Evolutionary conservation across 2,888 invertebrate genomes (phyloP).

Genomic region (Deladenus siricidicola): DNA sequence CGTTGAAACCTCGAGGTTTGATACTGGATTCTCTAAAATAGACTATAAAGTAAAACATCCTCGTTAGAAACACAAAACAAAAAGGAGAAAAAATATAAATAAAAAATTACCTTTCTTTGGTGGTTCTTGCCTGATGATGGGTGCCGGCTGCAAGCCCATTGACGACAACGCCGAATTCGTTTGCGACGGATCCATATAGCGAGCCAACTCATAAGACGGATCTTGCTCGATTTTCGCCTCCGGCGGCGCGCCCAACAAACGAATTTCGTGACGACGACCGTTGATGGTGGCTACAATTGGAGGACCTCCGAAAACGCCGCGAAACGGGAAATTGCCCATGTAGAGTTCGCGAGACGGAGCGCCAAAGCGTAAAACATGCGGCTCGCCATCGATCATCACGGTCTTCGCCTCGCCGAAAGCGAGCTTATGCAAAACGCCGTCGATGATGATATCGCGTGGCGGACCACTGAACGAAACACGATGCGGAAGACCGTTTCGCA

Average conservation of each 20-base stretch:
- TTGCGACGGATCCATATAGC: slow-evolving; percentile 28
- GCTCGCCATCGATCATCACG: slow-evolving; percentile 54
- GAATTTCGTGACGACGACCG: slow-evolving; percentile 69
- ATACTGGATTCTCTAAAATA: background rate
- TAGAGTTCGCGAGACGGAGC: slow-evolving; percentile 76
- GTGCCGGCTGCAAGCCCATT: background rate
- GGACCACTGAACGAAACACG: slow-evolving; percentile 47
- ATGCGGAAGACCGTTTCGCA: slow-evolving; percentile 52
- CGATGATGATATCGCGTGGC: slow-evolving; percentile 50
- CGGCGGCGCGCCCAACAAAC: slow-evolving; percentile 81
- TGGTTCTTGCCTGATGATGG: background rate
- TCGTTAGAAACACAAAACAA: background rate
- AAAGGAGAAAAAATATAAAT: background rate
- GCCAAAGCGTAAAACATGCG: slow-evolving; percentile 71
- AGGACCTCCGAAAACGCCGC: slow-evolving; percentile 77
- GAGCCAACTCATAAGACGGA: slow-evolving; percentile 67
- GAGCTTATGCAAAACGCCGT: slow-evolving; percentile 39
- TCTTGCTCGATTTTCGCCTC: slow-evolving; percentile 79
- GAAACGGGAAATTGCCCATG: slow-evolving; percentile 79
- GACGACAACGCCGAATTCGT: slow-evolving; percentile 9
- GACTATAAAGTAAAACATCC: background rate
- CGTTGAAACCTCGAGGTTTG: slow-evolving; percentile 16
- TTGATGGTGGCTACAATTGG: slow-evolving; percentile 73
- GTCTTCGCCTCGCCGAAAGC: slow-evolving; percentile 42
- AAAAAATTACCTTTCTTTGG: background rate